Conservation (phyloP, 2,113 vertebrate species). For the Amblyopsis rosae region DNA sequence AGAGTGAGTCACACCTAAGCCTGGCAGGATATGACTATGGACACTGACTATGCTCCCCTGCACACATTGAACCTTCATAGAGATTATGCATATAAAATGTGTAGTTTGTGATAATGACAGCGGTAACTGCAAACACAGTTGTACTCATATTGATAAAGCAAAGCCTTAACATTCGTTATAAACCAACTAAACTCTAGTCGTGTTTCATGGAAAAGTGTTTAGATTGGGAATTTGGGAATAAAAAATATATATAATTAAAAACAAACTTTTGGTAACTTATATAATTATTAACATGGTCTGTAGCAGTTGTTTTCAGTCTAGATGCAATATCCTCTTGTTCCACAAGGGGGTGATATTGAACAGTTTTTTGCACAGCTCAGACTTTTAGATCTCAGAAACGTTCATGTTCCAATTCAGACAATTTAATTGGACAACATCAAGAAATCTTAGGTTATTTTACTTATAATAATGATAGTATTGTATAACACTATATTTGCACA, state of each 20-base stretch:
- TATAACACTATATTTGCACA: background rate
- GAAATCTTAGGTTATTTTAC: background rate
- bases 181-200: too few relatives aligned
- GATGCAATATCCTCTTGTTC: conserved; percentile 33
- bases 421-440: background rate
- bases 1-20: conserved; percentile 33
- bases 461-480: background rate
- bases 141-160: too few relatives aligned
- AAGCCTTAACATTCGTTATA: too few relatives aligned
- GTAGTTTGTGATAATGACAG: too few relatives aligned
- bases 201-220: too few relatives aligned
- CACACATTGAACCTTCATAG: background rate
- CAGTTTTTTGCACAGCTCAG: background rate
- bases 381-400: background rate
- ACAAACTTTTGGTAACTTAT: too few relatives aligned
- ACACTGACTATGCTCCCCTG: conserved; percentile 25
- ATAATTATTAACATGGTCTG: too few relatives aligned
- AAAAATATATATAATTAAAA: too few relatives aligned
- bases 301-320: background rate
- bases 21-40: conserved; percentile 58
- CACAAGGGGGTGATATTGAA: conserved; percentile 49
- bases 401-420: background rate
- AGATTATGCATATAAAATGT: too few relatives aligned
- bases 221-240: too few relatives aligned
- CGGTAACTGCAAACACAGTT: too few relatives aligned